Evolutionary conservation across 2,888 invertebrate species (phyloP).

Genomic region (Diarsia dahlii): DNA sequence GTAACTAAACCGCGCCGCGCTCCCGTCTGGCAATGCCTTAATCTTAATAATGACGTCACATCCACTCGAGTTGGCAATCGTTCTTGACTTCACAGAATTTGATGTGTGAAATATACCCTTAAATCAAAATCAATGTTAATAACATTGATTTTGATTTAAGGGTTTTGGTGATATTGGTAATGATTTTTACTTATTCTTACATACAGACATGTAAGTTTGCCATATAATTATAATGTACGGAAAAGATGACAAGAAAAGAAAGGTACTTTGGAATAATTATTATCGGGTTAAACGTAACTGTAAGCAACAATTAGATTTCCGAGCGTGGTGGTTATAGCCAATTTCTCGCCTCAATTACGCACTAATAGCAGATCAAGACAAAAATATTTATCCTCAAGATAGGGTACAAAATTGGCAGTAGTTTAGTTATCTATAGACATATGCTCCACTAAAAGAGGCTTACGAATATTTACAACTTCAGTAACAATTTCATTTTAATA

Average conservation of each 20-base stretch:
- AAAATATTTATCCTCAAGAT: not conserved
- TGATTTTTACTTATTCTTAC: not conserved
- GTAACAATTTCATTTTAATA: not conserved
- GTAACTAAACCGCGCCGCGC: slow-evolving; percentile 7
- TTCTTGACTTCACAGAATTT: slow-evolving; percentile 41
- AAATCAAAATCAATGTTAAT: too few relatives aligned
- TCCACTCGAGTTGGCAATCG: slow-evolving; percentile 43
- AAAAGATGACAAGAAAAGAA: not conserved
- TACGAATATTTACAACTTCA: not conserved
- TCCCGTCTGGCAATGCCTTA: slow-evolving; percentile 37
- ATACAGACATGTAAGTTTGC: not conserved
- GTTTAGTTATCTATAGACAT: not conserved
- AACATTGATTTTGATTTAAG: slow-evolving; percentile 31
- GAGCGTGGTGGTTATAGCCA: not conserved
- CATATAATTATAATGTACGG: not conserved
- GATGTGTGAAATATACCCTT: slow-evolving; percentile 30
- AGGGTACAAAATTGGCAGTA: not conserved
- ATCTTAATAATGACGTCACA: slow-evolving; percentile 53
- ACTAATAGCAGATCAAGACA: not conserved
- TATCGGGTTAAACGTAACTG: not conserved
- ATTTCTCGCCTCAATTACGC: not conserved
- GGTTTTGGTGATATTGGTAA: not conserved
- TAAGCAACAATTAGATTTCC: not conserved
- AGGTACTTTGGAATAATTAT: not conserved
- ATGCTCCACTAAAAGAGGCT: not conserved